Base-by-base conservation (phyloP, 2,888 invertebrate species). In the Cerastoderma edule region DNA sequence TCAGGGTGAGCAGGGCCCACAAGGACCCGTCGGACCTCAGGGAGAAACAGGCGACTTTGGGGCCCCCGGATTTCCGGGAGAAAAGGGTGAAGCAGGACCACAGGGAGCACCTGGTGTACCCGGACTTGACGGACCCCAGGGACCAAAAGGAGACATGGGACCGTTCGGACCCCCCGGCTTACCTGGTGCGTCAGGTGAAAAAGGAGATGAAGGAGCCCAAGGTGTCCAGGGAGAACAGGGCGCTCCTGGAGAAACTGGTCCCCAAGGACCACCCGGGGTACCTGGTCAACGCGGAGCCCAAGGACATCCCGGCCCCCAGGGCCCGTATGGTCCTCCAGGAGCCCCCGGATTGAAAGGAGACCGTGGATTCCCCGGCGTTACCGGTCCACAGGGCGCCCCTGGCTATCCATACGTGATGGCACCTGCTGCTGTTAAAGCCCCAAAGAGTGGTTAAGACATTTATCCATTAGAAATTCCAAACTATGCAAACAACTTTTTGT, bases 131-230 rank as follows among this genome's bases (percentile, higher is more conserved):
- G 85, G 85, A 46, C 67, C 78, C 19, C 72, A 72, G 54, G 88
- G 88, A 80, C 72, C 72, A 33, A 81, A 78, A 48, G 89, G 88
- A 33, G 76, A 83, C 30, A 75, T 77, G 35, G 86, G 86, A 66
- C 69, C 79, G 13, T 75, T 83, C 6, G 98, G 98, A 35, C 96
- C 96, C 6, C 95, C 95, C 50, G 89, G 88, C 30, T 75, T 80
- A 6, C 83, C 79, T 88, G 98, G 98, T 48, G 93, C 95, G 78
- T 95, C 97, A 22, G 98, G 98, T 39, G 82, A 82, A n/a, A 71
- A 75, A 53, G 87, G 87, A 2, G 72, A 77, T 8, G 39, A 44
- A 6, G 87, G 88, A 50, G 33, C 57, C 24, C 75, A 71, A 19
- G 88, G 87, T 60, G 70, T 77, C 54, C 73, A 66, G 28, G 85